Evolutionary conservation across 2,888 invertebrate genomes (phyloP).

Genomic region (Tachina fera): DNA sequence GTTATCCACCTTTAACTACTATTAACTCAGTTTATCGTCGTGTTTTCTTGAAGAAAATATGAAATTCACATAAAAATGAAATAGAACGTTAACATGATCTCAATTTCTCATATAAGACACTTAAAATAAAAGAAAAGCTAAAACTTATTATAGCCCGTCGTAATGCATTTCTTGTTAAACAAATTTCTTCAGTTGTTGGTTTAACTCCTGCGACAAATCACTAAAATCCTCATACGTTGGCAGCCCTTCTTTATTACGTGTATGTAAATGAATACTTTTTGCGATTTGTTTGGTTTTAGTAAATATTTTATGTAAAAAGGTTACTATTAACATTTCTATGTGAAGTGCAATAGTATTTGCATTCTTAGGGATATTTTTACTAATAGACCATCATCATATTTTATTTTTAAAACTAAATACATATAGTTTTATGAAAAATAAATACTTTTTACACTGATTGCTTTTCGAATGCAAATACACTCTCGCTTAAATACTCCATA

Average conservation of each 20-base stretch:
- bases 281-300: conserved; percentile 45
- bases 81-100: too few species aligned
- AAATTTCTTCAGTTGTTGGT: too few species aligned
- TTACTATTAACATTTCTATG: conserved; percentile 16
- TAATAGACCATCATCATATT: conserved; percentile 17
- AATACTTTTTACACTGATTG: conserved; percentile 46
- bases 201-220: too few species aligned
- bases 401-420: neutral
- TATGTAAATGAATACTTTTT: conserved; percentile 19
- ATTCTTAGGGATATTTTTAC: conserved; percentile 14
- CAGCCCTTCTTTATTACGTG: conserved; percentile 32
- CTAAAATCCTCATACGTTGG: neutral
- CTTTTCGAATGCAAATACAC: conserved; percentile 37
- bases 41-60: too few species aligned
- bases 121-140: too few species aligned
- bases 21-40: too few species aligned
- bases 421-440: conserved; percentile 41
- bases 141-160: too few species aligned
- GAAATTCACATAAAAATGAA: too few species aligned
- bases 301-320: conserved; percentile 45
- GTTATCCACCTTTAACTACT: too few species aligned
- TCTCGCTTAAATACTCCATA: conserved; percentile 4
- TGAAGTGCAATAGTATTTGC: conserved; percentile 19
- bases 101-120: too few species aligned
- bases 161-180: too few species aligned